These are phyloP conservation scores for Halichoerus grypus DNA, from an alignment of 2,113 vertebrate genomes.

Conservation along the genomic window DNA sequence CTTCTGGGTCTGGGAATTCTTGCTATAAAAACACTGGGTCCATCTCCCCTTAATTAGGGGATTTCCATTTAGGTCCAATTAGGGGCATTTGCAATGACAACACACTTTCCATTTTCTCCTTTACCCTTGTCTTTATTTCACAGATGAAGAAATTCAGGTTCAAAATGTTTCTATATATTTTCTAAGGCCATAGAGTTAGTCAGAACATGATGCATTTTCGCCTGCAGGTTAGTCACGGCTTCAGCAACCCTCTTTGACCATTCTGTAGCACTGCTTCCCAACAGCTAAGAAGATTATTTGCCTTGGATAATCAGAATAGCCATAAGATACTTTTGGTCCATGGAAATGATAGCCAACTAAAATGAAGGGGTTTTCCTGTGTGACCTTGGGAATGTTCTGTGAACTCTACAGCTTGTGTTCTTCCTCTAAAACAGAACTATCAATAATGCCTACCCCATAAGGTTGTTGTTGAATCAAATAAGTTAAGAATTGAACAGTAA, in stretches of 20 bases:
- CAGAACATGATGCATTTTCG: neutral
- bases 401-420: neutral
- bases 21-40: neutral
- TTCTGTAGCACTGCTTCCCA: neutral
- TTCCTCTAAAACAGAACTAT: neutral
- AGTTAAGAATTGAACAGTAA: neutral
- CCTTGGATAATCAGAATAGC: neutral
- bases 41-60: neutral
- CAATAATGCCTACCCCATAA: neutral
- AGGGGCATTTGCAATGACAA: neutral
- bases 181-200: neutral
- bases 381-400: neutral
- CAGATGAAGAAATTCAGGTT: neutral
- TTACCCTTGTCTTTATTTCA: neutral
- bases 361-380: neutral
- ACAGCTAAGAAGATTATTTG: neutral
- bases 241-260: neutral
- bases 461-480: neutral
- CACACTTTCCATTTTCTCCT: neutral
- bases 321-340: neutral
- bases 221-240: neutral
- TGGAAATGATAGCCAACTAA: neutral
- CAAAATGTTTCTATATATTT: neutral
- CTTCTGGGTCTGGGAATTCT: neutral
- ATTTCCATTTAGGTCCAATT: neutral